These are phyloP conservation scores for Sardina pilchardus DNA, from an alignment of 2,113 vertebrate species.

Conservation along the genomic window DNA sequence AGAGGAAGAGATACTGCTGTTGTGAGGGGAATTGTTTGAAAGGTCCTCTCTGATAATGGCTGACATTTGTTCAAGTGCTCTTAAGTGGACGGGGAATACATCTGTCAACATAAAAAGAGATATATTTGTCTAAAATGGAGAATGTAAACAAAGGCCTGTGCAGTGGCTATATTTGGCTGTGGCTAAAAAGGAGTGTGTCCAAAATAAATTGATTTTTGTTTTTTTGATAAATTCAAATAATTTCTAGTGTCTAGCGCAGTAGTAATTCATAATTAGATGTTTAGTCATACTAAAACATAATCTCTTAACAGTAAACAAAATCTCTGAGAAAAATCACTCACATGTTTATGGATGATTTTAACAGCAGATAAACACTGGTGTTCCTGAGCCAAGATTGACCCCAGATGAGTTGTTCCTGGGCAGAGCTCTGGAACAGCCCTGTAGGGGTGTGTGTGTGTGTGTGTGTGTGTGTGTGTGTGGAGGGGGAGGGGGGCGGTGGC, in stretches of 20 bases:
- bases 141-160: background rate
- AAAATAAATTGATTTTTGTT: too few relatives aligned
- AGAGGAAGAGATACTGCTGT: background rate
- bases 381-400: background rate
- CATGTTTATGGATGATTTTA: background rate
- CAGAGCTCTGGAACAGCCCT: too few relatives aligned
- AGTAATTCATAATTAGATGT: background rate
- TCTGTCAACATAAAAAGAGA: constrained; percentile 27
- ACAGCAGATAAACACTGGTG: background rate
- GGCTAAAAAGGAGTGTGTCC: background rate
- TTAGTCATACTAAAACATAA: background rate
- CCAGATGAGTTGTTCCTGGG: background rate
- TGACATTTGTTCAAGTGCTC: constrained; percentile 33
- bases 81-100: constrained; percentile 22
- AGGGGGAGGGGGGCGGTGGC: background rate
- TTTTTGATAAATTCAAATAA: background rate
- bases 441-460: too few relatives aligned
- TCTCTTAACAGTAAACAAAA: background rate
- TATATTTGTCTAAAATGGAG: constrained; percentile 1
- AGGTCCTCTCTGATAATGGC: constrained; percentile 33
- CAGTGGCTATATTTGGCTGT: background rate
- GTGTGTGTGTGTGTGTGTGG: too few relatives aligned
- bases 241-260: too few relatives aligned
- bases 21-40: constrained; percentile 10
- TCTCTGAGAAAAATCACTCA: background rate